A percentile compares a stretch with the other conserved stretches of the same genome.
Conservation (phyloP, 2,888 invertebrate genomes). For the Amorpha juglandis region DNA sequence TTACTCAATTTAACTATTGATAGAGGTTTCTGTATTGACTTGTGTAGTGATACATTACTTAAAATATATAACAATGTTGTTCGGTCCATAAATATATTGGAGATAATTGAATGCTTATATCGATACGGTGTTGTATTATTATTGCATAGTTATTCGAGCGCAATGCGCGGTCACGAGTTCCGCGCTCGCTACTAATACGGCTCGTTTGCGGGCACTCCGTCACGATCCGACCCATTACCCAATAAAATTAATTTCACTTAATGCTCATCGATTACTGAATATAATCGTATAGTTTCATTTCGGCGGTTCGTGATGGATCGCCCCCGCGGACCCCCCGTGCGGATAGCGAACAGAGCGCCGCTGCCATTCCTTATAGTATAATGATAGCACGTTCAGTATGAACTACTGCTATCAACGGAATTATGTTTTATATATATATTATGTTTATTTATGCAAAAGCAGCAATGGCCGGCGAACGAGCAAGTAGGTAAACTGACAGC, state of each 20-base stretch:
- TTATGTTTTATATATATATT: too few relatives aligned
- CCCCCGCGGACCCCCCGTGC: slow-evolving; percentile 70
- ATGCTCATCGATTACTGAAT: slow-evolving; percentile 80
- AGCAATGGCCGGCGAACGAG: too few relatives aligned
- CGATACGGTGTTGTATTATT: slow-evolving; percentile 36
- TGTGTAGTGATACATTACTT: neutral
- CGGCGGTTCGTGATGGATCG: slow-evolving; percentile 75
- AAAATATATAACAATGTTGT: neutral
- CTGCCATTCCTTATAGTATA: slow-evolving; percentile 46
- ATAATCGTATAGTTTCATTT: slow-evolving; percentile 76
- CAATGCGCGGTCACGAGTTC: slow-evolving; percentile 56
- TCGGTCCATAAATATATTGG: slow-evolving; percentile 26
- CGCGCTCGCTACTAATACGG: slow-evolving; percentile 46
- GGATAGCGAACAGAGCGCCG: slow-evolving; percentile 63
- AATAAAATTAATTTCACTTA: slow-evolving; percentile 83
- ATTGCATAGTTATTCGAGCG: slow-evolving; percentile 61
- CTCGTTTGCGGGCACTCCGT: slow-evolving; percentile 73
- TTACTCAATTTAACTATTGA: too few relatives aligned
- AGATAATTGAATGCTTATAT: slow-evolving; percentile 46
- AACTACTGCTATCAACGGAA: neutral
- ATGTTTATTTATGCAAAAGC: too few relatives aligned
- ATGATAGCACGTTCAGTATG: slow-evolving; percentile 19
- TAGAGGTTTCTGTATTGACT: too few relatives aligned
- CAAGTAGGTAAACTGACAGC: too few relatives aligned
- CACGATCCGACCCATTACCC: slow-evolving; percentile 76